phyloP scores from a whole-genome alignment of 1,140 invertebrate genomes.

The Drosophila saltans region DNA sequence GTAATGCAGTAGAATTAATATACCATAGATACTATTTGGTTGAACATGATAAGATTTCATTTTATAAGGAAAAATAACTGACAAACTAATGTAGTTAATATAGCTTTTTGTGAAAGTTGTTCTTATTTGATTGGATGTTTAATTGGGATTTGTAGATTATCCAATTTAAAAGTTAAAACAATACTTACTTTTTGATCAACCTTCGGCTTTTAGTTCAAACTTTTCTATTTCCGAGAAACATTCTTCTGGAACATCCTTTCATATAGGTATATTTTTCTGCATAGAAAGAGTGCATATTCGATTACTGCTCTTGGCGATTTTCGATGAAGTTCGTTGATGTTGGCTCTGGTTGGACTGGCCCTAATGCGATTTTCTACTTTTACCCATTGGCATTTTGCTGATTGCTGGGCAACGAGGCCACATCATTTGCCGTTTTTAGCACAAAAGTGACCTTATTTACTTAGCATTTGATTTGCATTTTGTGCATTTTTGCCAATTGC shows the following conservation, averaged over 20 bases:
- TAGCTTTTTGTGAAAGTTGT: too few species aligned
- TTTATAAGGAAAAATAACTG: too few species aligned
- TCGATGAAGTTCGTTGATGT: slow-evolving; percentile 17
- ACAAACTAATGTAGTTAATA: too few species aligned
- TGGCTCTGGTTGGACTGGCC: neutral
- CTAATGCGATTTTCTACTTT: slow-evolving; percentile 66
- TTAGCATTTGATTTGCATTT: slow-evolving; percentile 72
- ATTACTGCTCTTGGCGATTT: slow-evolving; percentile 52
- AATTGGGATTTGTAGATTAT: too few species aligned
- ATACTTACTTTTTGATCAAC: too few species aligned
- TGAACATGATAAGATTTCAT: too few species aligned
- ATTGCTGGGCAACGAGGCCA: slow-evolving; percentile 50
- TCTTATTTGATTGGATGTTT: too few species aligned
- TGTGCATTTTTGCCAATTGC: slow-evolving; percentile 54
- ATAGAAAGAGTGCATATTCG: slow-evolving; percentile 48
- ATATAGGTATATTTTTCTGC: too few species aligned
- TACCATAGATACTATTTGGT: neutral
- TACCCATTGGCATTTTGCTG: slow-evolving; percentile 34
- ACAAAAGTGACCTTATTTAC: slow-evolving; percentile 58
- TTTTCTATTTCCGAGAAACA: too few species aligned
- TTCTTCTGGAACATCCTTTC: too few species aligned
- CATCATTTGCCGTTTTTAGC: slow-evolving; percentile 63
- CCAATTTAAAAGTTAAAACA: too few species aligned
- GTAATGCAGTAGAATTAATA: neutral
- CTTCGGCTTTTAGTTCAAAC: too few species aligned